Base-by-base conservation (phyloP, 2,888 invertebrate genomes). In the Electrophaes corylata region DNA sequence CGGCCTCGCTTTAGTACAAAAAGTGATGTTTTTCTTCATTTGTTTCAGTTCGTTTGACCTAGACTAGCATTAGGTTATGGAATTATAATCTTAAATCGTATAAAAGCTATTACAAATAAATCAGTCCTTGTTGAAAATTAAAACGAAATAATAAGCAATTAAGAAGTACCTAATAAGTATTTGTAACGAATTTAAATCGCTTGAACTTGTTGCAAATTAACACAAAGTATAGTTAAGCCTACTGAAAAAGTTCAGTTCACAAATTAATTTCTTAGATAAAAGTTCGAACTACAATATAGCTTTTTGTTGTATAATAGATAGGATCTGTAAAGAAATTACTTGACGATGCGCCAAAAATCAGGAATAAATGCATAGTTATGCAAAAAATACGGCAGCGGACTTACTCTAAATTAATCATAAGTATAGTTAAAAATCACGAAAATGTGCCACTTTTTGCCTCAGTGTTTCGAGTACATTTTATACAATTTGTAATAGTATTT, bases 271-370 rank as follows among this genome's bases (percentile, higher is more conserved):
- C 35, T 35, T 35, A 35, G 26, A 29, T 29, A 10, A 6, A 6
- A 23, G 23, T 23, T 23, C 23, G 6, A 23, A 23, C 33, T 33
- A 14, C 10, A 37, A 16, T 10, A 37, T 16, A 35, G 14, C 6
- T 33, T 14, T 4, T 37, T 37, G 16, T 37, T 37, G 3, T 10
- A 14, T 6, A 35, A 5, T 37, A 37, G 37, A 37, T 37, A 37
- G 37, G 16, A 8, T 35, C 12, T 12, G 14, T 6, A 14, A 35
- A 10, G 16, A 37, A 16, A 16, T 0, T 8, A 66, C 64, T 87
- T 86, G 88, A 88, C 88, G 88, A 87, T 87, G 88, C 87, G 88
- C 88, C 88, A 85, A 81, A 74, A 60, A 44, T 62, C 65, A 49
- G 19, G 23, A 39, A 14, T 8, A 12, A 26, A n/a, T n/a, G 35